Evolutionary conservation across 2,888 invertebrate genomes (phyloP).

Genomic region (Ectropis crepuscularia): DNA sequence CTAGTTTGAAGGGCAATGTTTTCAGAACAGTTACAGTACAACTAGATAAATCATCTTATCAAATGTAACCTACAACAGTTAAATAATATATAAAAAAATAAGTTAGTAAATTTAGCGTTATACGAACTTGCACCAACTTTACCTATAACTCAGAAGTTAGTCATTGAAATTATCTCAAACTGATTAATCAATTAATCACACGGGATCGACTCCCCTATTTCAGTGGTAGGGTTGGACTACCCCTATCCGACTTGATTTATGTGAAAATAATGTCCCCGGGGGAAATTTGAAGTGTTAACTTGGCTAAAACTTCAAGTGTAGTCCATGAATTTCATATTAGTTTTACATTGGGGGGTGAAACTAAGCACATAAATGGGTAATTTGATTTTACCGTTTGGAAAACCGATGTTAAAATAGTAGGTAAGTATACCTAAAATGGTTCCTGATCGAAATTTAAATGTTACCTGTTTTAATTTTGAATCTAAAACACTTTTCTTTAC

Average conservation of each 20-base stretch:
- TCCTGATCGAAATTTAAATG: neutral
- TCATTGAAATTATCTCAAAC: constrained; percentile 77
- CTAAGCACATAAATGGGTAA: neutral
- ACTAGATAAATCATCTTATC: no score
- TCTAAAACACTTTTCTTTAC: no score
- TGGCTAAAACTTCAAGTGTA: constrained; percentile 57
- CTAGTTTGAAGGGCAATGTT: no score
- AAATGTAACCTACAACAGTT: no score
- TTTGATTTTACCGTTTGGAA: neutral
- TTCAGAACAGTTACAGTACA: no score
- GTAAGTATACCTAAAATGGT: neutral
- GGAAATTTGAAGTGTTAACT: constrained; percentile 67
- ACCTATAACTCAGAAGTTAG: constrained; percentile 57
- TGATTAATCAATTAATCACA: constrained; percentile 81
- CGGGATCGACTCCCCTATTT: constrained; percentile 66
- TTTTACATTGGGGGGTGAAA: constrained; percentile 34
- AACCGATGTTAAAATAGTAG: neutral
- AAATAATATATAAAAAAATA: no score
- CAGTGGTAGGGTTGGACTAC: constrained; percentile 67
- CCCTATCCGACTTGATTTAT: constrained; percentile 75
- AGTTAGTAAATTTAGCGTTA: no score
- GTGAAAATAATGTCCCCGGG: constrained; percentile 74
- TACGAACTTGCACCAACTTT: no score
- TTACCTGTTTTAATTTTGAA: neutral
- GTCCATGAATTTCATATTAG: constrained; percentile 55